Percentiles rank a stretch among this genome's conserved stretches.
Conservation (phyloP, 2,888 invertebrate species). For the Lasioglossum vierecki region DNA sequence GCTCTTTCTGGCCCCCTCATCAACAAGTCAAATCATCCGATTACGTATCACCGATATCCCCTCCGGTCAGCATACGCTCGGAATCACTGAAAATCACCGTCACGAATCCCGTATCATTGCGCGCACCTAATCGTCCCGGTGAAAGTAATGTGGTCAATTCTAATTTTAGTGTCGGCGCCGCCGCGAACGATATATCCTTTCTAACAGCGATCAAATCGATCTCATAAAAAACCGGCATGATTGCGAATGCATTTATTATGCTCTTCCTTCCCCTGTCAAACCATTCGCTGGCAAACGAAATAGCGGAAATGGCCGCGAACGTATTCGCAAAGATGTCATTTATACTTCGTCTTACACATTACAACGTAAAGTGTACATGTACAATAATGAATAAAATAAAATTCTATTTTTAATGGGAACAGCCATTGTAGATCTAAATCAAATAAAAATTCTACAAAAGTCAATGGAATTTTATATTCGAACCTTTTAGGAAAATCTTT, state of each 20-base stretch:
- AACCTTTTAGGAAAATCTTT: too few species aligned
- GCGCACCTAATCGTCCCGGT: conserved; percentile 17
- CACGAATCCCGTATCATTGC: conserved; percentile 7
- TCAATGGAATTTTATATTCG: too few species aligned
- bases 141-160: conserved; percentile 39
- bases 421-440: too few species aligned
- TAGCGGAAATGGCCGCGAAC: background rate
- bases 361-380: too few species aligned
- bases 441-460: too few species aligned
- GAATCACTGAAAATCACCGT: background rate
- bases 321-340: background rate
- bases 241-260: background rate
- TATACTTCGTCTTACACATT: too few species aligned
- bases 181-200: conserved; percentile 18
- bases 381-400: too few species aligned
- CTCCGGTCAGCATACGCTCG: background rate
- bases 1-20: background rate
- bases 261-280: background rate
- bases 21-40: conserved; percentile 11
- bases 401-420: too few species aligned
- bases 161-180: conserved; percentile 30
- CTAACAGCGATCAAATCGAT: background rate
- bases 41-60: conserved; percentile 1
- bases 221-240: background rate
- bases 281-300: background rate